Base-by-base conservation (phyloP, 2,888 invertebrate genomes). In the Scaptodrosophila latifasciaeformis region DNA sequence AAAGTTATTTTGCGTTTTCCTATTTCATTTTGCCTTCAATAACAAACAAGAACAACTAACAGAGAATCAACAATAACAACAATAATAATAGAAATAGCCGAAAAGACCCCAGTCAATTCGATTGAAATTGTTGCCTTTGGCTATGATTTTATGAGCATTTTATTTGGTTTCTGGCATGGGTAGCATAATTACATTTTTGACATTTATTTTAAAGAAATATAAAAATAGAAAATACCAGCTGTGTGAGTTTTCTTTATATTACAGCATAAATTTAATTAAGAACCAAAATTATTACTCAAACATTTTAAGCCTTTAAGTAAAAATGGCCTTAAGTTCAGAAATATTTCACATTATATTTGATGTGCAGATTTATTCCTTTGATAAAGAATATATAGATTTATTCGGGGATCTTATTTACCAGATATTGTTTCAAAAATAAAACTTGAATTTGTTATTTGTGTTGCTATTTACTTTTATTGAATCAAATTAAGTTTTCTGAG, bases 51-150 rank as follows among this genome's bases (percentile, higher is more conserved):
- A 49, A 34, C 42, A 53, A 37, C 35, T n/a, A n/a, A n/a, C n/a
- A n/a, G n/a, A n/a, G n/a, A n/a, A n/a, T n/a, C n/a, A 66, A 43
- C 31, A 54, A 45, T 12, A 54, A 53, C 42, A 50, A 27, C 19
- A 49, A 27, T 18, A 60, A 34, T 27, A 52, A 54, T 27, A 61
- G 54, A 13, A 60, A 39, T 12, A 64, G 49, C 35, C 2, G 40
- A 56, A 65, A 52, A 65, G 60, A 61, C 70, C 54, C 67, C 61
- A 43, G 47, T 43, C 59, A 66, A 72, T 80, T 80, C 81, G 80
- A 74, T 75, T 78, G 72, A 67, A 71, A 75, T 78, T 75, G 72
- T 68, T 81, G 75, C 75, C 75, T 59, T 45, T 48, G 72, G 75
- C 79, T 67, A 62, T 68, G 76, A 68, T 78, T 70, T 81, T 75